phyloP scores from a whole-genome alignment of 2,113 vertebrate species.

The Monarcha castaneiventris region DNA sequence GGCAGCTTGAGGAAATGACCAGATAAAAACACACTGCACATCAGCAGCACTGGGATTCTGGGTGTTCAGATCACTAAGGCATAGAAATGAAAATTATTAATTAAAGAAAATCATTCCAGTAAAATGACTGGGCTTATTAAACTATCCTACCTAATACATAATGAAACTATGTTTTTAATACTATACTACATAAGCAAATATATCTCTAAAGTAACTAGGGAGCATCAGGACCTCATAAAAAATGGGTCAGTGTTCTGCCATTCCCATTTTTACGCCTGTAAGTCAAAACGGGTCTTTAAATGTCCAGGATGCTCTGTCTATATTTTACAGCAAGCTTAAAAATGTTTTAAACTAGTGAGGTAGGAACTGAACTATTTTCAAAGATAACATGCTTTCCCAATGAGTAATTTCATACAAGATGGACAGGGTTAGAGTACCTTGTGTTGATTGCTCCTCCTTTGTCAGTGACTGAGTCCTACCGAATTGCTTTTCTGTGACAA shows the following conservation, averaged over 20 bases:
- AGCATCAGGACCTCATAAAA: background rate
- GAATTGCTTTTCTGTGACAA: background rate
- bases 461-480: background rate
- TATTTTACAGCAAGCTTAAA: background rate
- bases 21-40: background rate
- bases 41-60: background rate
- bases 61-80: accelerated
- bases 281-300: background rate
- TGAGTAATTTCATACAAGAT: background rate
- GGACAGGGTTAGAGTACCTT: background rate
- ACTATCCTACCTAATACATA: background rate
- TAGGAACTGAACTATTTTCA: background rate
- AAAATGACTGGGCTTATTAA: background rate
- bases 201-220: background rate
- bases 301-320: background rate
- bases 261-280: background rate
- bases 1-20: background rate
- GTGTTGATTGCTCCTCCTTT: background rate
- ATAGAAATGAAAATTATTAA: background rate
- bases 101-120: background rate
- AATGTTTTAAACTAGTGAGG: background rate
- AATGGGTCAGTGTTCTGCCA: background rate
- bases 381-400: background rate
- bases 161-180: background rate
- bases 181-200: background rate